phyloP scores from a whole-genome alignment of 2,113 vertebrate genomes.

The Mystacornis crossleyi region DNA sequence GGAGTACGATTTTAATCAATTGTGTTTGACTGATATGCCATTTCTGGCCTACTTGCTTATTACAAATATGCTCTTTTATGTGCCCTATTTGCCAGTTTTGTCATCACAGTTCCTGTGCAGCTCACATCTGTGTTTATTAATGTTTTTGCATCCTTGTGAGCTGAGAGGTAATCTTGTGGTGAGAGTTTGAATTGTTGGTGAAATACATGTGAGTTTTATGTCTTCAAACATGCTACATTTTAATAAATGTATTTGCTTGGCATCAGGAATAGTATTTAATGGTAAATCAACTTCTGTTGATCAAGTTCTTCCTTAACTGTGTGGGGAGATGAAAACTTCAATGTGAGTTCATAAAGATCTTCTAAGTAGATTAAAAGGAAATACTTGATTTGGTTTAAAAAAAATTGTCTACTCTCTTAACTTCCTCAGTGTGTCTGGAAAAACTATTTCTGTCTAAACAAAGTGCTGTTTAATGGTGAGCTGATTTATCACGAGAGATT shows the following conservation, averaged over 20 bases:
- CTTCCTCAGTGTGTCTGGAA: background rate
- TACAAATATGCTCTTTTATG: background rate
- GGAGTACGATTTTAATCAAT: background rate
- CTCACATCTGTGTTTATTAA: background rate
- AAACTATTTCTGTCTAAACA: background rate
- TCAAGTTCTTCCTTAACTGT: background rate
- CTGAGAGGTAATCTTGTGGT: background rate
- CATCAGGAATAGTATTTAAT: background rate
- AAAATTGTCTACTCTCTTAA: background rate
- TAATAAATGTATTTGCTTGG: background rate
- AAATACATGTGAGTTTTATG: background rate
- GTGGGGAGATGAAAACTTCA: background rate
- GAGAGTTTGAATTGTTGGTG: background rate
- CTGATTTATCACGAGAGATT: background rate
- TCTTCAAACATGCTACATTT: background rate
- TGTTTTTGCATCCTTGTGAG: background rate
- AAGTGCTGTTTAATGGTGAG: background rate
- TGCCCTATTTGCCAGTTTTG: background rate
- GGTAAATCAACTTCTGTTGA: background rate
- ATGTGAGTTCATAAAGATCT: background rate
- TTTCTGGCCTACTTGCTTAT: background rate
- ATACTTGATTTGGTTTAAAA: background rate
- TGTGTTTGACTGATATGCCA: background rate
- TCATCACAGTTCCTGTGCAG: background rate
- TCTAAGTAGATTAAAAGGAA: background rate